phyloP scores from a whole-genome alignment of 2,113 vertebrate genomes.

The Colius striatus region DNA sequence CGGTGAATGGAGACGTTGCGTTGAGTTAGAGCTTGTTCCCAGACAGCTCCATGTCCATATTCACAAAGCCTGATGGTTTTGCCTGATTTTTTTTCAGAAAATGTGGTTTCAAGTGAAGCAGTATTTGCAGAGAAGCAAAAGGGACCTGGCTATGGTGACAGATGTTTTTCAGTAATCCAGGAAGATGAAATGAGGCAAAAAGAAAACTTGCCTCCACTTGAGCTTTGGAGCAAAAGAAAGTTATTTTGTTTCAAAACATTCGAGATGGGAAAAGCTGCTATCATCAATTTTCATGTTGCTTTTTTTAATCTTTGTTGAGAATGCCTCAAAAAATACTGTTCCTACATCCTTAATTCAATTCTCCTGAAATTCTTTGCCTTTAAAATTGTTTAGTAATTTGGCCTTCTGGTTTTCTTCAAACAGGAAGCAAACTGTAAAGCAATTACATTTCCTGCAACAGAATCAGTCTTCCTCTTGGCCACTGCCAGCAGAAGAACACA shows the following conservation, averaged over 20 bases:
- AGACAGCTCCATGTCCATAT: background rate
- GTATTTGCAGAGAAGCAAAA: background rate
- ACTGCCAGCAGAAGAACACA: background rate
- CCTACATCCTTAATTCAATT: conserved; percentile 37
- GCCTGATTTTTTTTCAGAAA: background rate
- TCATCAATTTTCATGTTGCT: background rate
- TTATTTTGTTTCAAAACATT: conserved; percentile 65
- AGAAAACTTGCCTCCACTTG: conserved; percentile 58
- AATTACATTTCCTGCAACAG: background rate
- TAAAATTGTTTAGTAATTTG: conserved; percentile 17
- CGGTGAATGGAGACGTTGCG: rapidly evolving
- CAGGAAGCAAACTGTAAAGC: conserved; percentile 33
- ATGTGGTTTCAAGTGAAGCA: conserved; percentile 14
- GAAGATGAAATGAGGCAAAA: conserved; percentile 59
- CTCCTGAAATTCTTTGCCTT: background rate
- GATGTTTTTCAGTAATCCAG: conserved; percentile 45
- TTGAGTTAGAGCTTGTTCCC: background rate
- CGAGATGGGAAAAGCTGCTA: conserved; percentile 39
- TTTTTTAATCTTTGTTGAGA: background rate
- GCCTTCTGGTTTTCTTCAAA: conserved; percentile 35
- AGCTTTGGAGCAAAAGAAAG: conserved; percentile 24
- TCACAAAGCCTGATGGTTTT: background rate
- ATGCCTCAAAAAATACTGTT: conserved; percentile 10
- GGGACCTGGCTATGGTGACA: background rate
- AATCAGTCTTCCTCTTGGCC: background rate